These are phyloP conservation scores for Oasisia sp. DNA, from an alignment of 2,888 invertebrate species.

Conservation along the genomic window DNA sequence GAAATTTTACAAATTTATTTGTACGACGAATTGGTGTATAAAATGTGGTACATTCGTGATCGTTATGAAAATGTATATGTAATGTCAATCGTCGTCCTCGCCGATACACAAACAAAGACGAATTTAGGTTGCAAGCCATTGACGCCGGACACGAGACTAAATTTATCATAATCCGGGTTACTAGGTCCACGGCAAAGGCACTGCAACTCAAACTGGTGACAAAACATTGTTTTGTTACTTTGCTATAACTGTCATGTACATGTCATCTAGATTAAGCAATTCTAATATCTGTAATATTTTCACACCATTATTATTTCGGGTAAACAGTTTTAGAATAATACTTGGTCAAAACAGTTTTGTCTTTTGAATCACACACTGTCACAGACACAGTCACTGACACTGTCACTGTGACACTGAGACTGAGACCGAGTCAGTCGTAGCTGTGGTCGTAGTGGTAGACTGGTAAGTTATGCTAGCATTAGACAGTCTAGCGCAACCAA, in stretches of 20 bases:
- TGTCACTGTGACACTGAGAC: too few relatives aligned
- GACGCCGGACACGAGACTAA: not conserved
- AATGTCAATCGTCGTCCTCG: not conserved
- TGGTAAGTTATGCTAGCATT: too few relatives aligned
- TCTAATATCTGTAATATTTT: not conserved
- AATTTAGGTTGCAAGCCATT: not conserved
- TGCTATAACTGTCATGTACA: too few relatives aligned
- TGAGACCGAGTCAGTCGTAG: too few relatives aligned
- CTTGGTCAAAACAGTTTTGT: too few relatives aligned
- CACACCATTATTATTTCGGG: not conserved
- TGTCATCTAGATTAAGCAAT: not conserved
- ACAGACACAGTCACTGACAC: too few relatives aligned
- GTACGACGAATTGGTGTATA: not conserved
- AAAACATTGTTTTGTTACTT: not conserved
- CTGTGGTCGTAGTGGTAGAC: too few relatives aligned
- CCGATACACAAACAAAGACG: not conserved
- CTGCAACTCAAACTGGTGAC: not conserved
- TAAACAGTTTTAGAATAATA: too few relatives aligned
- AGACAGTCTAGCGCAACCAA: too few relatives aligned
- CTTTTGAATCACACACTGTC: too few relatives aligned
- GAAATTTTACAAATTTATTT: not conserved
- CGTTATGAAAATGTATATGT: not conserved
- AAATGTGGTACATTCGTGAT: not conserved
- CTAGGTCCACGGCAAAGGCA: not conserved
- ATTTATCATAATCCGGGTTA: slow-evolving; percentile 10